Evolutionary conservation across 2,888 invertebrate genomes (phyloP), one percentile per base, ranked within the genome.

Genomic region (Hirtodrosophila histrioides): DNA sequence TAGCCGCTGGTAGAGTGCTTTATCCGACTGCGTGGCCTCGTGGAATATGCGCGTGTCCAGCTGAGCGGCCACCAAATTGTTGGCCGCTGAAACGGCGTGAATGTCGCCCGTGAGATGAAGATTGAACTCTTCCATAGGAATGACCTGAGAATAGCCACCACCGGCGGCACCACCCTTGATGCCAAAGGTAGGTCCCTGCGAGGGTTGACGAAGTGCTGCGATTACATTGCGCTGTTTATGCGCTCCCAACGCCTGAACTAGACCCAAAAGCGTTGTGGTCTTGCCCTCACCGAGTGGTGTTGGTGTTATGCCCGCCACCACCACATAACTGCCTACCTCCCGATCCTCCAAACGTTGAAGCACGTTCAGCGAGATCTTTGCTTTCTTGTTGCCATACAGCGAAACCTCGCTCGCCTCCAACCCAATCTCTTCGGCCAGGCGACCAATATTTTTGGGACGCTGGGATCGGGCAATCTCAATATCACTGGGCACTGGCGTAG

Each of bases 111-210:
- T 99, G 75, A 99, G 93, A 91, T 99, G 99, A 0, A 99, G 94
- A 92, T 99, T 99, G 92, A 99, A 99, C 87, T 99, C 99, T 92
- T 99, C 99, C 99, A 99, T 99, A 0, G 99, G 99, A 76, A 99
- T 99, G 0, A 95, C 95, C 93, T 97, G 96, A 0, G 99, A 96
- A 91, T 99, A 99, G 3, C 99, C 99, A 3, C 99, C 99, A 12
- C 99, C 99, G 2, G 99, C 99, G 6, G 99, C 99, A 1, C 99
- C 99, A 27, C 99, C 99, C 49, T 91, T 91, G 58, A 99, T 98
- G 9, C 99, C 99, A 92, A 99, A 99, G 7, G 99, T 99, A 3
- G 99, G 99, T 3, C 99, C 99, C 92, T 99, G 99, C 48, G 98
- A 99, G 0, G 99, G 99, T 90, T 99, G 99, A 1, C 99, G 94